These are phyloP conservation scores for Fistularia tabacaria DNA, from an alignment of 2,797 vertebrate species.

Conservation along the genomic window DNA sequence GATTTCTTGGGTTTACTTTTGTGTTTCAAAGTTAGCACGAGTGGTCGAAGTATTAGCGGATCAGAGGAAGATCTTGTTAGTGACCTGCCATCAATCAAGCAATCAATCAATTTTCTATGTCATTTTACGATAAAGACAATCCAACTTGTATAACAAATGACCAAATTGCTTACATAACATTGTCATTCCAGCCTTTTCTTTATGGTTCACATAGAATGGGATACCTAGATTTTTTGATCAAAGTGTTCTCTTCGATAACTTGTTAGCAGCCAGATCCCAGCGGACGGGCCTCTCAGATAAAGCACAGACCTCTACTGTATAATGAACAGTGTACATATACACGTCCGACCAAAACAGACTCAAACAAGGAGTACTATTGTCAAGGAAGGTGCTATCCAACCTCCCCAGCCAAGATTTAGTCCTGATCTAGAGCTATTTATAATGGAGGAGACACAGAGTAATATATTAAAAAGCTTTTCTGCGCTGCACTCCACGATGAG, in stretches of 20 bases:
- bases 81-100: constrained; percentile 50
- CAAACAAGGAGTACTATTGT: constrained; percentile 41
- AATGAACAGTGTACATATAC: constrained; percentile 19
- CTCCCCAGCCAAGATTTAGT: constrained; percentile 55
- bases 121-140: constrained; percentile 68
- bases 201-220: constrained; percentile 1
- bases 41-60: neutral
- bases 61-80: constrained; percentile 38
- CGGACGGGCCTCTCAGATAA: constrained; percentile 27
- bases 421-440: constrained; percentile 79
- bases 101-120: constrained; percentile 56
- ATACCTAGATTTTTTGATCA: constrained; percentile 18
- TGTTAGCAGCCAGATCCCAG: constrained; percentile 5
- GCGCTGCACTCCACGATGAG: constrained; percentile 59
- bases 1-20: no score
- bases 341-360: constrained; percentile 34
- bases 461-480: constrained; percentile 78
- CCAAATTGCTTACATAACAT: constrained; percentile 47
- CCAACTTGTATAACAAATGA: constrained; percentile 60
- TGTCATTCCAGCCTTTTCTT: constrained; percentile 14
- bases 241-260: constrained; percentile 16
- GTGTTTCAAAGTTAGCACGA: no score
- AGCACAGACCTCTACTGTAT: constrained; percentile 55
- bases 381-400: constrained; percentile 62
- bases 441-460: constrained; percentile 76